These are phyloP conservation scores for Notospermus geniculatus DNA, from an alignment of 1,140 invertebrate species.

Conservation along the genomic window DNA sequence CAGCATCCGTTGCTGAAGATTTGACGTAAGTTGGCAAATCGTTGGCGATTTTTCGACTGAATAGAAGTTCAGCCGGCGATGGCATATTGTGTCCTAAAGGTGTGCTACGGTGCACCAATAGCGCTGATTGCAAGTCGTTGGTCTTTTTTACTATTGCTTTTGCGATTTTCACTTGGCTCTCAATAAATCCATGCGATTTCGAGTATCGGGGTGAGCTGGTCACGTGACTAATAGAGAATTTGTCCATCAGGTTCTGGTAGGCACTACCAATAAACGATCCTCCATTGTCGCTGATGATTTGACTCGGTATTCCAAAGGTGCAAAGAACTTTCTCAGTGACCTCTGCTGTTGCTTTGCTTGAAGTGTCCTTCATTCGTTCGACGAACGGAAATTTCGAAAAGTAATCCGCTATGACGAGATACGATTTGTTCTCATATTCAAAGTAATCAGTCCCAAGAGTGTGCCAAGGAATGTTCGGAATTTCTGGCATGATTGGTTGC, in stretches of 20 bases:
- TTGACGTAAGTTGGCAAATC: background rate
- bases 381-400: constrained; percentile 14
- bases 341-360: constrained; percentile 1
- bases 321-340: constrained; percentile 8
- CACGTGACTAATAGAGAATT: constrained; percentile 12
- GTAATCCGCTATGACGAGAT: constrained; percentile 3
- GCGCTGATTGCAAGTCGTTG: too few relatives aligned
- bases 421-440: background rate
- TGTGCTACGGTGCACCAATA: too few relatives aligned
- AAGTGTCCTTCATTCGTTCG: constrained; percentile 9
- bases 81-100: too few relatives aligned
- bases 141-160: constrained; percentile 13
- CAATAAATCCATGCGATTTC: constrained; percentile 18
- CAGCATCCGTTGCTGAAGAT: background rate
- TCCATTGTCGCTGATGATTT: constrained; percentile 5
- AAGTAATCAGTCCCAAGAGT: background rate
- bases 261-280: background rate
- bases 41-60: too few relatives aligned
- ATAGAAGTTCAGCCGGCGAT: too few relatives aligned
- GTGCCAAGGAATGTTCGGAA: background rate
- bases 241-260: constrained; percentile 1
- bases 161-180: constrained; percentile 18
- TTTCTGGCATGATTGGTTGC: constrained; percentile 3
- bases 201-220: constrained; percentile 14
- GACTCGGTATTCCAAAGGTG: constrained; percentile 17